Percentiles rank a stretch among this genome's conserved stretches.
phyloP scores from a whole-genome alignment of 2,113 vertebrate species.

The Ptyas mucosa region DNA sequence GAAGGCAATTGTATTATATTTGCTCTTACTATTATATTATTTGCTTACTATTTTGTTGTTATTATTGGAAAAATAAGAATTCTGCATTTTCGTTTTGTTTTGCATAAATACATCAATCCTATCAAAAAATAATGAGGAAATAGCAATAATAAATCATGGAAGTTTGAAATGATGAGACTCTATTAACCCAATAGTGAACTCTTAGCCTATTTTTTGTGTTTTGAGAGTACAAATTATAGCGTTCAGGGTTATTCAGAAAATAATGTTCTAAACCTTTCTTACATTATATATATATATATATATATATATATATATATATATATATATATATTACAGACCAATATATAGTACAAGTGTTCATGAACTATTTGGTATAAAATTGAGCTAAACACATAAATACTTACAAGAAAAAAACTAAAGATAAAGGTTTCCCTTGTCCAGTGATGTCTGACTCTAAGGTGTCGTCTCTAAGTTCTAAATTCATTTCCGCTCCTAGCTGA shows the following conservation, averaged over 20 bases:
- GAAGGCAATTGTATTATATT: not conserved
- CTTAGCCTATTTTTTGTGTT: not conserved
- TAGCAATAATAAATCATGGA: not conserved
- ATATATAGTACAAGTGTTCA: not conserved
- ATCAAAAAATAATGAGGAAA: not conserved
- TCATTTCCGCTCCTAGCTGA: not conserved
- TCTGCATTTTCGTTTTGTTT: not conserved
- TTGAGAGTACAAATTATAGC: not conserved
- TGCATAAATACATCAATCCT: not conserved
- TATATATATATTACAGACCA: not conserved
- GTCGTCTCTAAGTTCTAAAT: not conserved
- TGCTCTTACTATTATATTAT: not conserved
- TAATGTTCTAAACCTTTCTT: not conserved
- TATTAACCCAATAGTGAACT: not conserved
- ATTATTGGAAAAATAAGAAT: not conserved
- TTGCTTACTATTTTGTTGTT: not conserved
- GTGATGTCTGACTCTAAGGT: not conserved
- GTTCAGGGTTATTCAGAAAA: not conserved
- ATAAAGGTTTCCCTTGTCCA: not conserved
- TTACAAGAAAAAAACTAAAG: not conserved
- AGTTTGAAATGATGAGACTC: not conserved
- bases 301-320: not conserved
- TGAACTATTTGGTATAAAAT: not conserved
- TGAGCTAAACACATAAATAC: not conserved
- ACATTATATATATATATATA: not conserved